Conservation (phyloP, 2,797 vertebrate genomes). For the Myotis myotis region DNA sequence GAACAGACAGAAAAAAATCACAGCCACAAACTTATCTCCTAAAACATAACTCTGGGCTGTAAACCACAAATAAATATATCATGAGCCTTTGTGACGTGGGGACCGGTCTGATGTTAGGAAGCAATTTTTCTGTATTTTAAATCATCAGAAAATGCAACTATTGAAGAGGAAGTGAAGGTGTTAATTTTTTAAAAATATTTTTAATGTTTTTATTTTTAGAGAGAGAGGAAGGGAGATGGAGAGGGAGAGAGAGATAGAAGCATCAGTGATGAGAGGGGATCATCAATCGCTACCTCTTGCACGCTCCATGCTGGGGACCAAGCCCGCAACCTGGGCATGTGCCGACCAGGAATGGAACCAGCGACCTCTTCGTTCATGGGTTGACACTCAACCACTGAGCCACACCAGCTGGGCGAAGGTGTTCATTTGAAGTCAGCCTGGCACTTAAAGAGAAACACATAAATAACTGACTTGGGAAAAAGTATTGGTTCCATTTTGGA, state of each 20-base stretch:
- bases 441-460: conserved; percentile 32
- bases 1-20: not conserved
- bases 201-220: too few relatives aligned
- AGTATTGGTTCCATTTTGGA: conserved; percentile 13
- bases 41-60: not conserved
- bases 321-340: too few relatives aligned
- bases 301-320: too few relatives aligned
- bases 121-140: conserved; percentile 14
- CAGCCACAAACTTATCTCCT: not conserved
- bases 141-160: not conserved
- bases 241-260: too few relatives aligned
- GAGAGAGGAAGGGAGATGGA: too few relatives aligned
- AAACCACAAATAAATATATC: not conserved
- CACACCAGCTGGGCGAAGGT: not conserved
- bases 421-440: conserved; percentile 38
- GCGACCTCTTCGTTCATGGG: too few relatives aligned
- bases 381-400: too few relatives aligned
- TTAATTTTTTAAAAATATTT: not conserved
- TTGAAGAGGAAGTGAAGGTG: conserved; percentile 11
- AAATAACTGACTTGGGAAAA: not conserved
- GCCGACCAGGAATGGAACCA: too few relatives aligned
- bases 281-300: too few relatives aligned
- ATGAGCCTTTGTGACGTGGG: not conserved
- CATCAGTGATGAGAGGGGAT: too few relatives aligned
- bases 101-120: not conserved